These are phyloP conservation scores for Coptodon bakossiorum DNA, from an alignment of 2,113 vertebrate genomes.

Conservation along the genomic window DNA sequence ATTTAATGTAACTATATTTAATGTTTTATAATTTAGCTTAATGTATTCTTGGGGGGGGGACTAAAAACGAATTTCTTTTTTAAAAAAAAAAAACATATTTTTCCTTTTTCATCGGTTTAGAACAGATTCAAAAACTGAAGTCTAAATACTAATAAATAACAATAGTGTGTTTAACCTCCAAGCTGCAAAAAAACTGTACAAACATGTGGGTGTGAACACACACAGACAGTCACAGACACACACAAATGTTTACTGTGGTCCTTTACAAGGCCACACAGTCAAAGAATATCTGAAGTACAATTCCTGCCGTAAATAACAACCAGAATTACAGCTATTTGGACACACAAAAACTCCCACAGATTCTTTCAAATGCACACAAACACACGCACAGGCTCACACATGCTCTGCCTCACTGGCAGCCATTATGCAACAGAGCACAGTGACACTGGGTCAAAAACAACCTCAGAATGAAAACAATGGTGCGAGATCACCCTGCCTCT, in stretches of 20 bases:
- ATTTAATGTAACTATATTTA: neutral
- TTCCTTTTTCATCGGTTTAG: neutral
- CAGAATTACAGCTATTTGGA: neutral
- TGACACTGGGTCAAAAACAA: slow-evolving; percentile 59
- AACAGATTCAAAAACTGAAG: neutral
- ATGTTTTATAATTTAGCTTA: neutral
- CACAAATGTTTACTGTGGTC: neutral
- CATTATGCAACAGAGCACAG: slow-evolving; percentile 38
- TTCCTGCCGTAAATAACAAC: slow-evolving; percentile 20
- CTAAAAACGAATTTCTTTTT: neutral
- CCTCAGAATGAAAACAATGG: slow-evolving; percentile 40
- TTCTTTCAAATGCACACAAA: neutral
- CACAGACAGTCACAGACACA: neutral
- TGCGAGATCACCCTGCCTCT: neutral
- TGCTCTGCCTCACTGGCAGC: neutral
- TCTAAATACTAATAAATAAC: neutral
- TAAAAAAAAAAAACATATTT: neutral
- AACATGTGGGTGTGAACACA: neutral
- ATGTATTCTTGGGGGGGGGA: neutral
- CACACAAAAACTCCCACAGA: neutral
- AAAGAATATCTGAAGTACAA: slow-evolving; percentile 9
- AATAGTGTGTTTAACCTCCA: neutral
- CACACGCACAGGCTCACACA: neutral
- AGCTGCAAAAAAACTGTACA: neutral
- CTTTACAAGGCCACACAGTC: neutral